These are phyloP conservation scores for Corythornis leucogaster DNA, from an alignment of 2,797 vertebrate species.

Conservation along the genomic window DNA sequence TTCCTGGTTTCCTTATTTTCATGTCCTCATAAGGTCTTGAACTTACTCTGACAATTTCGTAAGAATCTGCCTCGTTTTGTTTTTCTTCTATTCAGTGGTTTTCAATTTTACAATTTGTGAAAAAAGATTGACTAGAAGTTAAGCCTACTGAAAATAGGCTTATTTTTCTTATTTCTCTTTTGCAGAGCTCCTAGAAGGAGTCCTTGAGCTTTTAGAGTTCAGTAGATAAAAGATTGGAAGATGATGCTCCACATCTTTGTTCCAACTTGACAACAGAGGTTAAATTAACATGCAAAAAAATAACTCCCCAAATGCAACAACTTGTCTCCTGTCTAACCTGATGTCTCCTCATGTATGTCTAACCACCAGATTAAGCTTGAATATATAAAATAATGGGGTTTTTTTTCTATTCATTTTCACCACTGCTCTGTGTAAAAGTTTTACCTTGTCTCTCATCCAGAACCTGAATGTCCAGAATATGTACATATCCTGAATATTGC, in stretches of 20 bases:
- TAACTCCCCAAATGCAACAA: neutral
- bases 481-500: neutral
- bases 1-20: neutral
- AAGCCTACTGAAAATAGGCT: neutral
- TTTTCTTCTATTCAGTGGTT: neutral
- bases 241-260: neutral
- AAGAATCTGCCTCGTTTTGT: neutral
- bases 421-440: neutral
- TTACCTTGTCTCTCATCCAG: neutral
- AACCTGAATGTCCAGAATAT: neutral
- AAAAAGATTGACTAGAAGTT: neutral
- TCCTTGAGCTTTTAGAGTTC: neutral
- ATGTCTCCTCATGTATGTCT: neutral
- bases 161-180: neutral
- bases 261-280: neutral
- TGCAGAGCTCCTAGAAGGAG: neutral
- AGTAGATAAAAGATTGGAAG: neutral
- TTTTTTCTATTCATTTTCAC: neutral
- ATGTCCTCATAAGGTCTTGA: neutral
- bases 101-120: neutral
- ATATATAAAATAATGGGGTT: neutral
- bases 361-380: neutral
- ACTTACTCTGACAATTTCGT: neutral
- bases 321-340: neutral
- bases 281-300: neutral